Evolutionary conservation across 2,113 vertebrate species (phyloP).

Genomic region (Canis aureus): DNA sequence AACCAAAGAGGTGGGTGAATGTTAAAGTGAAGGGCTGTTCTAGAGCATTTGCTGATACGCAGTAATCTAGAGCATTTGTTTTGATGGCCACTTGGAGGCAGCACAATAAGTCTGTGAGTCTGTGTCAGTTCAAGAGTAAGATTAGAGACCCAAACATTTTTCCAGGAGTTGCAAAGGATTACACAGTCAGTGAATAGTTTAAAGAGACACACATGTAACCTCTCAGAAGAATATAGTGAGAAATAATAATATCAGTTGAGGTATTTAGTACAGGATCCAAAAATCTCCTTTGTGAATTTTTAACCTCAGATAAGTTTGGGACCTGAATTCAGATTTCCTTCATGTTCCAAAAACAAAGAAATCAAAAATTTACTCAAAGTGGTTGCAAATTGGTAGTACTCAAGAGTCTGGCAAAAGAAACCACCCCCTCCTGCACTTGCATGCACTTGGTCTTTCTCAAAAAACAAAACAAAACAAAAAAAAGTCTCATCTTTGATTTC

Average conservation of each 20-base stretch:
- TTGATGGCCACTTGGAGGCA: neutral
- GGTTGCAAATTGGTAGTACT: neutral
- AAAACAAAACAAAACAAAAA: neutral
- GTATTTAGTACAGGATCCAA: neutral
- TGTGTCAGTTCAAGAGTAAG: conserved; percentile 1
- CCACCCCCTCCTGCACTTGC: neutral
- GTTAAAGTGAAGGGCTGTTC: neutral
- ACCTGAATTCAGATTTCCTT: neutral
- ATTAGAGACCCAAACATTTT: neutral
- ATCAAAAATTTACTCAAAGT: neutral
- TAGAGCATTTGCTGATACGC: neutral
- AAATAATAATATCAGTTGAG: neutral
- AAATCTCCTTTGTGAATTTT: neutral
- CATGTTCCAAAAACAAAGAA: neutral
- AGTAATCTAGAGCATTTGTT: neutral
- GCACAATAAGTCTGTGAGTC: neutral
- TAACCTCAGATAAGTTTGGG: neutral
- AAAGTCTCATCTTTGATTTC: neutral
- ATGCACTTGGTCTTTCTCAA: neutral
- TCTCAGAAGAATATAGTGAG: neutral
- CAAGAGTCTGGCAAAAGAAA: neutral
- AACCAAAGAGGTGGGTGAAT: neutral
- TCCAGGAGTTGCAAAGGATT: neutral
- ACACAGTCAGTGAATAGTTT: neutral
- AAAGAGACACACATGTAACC: neutral